Conservation (phyloP, 2,113 vertebrate species). For the Oceanodroma tethys region DNA sequence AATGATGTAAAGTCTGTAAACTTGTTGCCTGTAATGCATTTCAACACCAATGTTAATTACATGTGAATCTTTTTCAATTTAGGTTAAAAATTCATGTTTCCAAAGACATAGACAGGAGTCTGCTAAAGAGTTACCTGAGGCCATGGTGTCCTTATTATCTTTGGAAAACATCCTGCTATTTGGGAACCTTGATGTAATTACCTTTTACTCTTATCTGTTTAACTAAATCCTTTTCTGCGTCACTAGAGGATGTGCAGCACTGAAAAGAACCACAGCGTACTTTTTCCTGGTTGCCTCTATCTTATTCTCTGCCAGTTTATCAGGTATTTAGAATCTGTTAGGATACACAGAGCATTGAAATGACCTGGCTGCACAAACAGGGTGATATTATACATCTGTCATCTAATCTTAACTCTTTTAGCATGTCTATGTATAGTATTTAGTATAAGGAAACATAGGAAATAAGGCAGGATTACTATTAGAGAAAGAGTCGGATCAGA, state of each 20-base stretch:
- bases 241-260: neutral
- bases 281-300: neutral
- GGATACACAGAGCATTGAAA: neutral
- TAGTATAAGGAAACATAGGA: rapidly evolving
- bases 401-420: neutral
- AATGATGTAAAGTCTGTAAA: neutral
- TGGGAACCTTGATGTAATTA: neutral
- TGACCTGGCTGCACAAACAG: neutral
- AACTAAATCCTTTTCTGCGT: neutral
- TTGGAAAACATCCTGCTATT: neutral
- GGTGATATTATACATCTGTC: neutral
- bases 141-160: neutral
- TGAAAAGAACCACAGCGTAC: neutral
- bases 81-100: neutral
- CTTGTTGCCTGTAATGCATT: neutral
- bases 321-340: neutral
- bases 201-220: neutral
- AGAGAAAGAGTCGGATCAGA: neutral
- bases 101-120: too few species aligned
- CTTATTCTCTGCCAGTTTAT: neutral
- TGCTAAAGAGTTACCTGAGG: neutral
- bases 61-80: neutral
- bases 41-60: neutral
- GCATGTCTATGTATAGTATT: neutral
- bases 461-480: neutral